Conservation (phyloP, 2,113 vertebrate genomes). For the Leiothrix lutea region DNA sequence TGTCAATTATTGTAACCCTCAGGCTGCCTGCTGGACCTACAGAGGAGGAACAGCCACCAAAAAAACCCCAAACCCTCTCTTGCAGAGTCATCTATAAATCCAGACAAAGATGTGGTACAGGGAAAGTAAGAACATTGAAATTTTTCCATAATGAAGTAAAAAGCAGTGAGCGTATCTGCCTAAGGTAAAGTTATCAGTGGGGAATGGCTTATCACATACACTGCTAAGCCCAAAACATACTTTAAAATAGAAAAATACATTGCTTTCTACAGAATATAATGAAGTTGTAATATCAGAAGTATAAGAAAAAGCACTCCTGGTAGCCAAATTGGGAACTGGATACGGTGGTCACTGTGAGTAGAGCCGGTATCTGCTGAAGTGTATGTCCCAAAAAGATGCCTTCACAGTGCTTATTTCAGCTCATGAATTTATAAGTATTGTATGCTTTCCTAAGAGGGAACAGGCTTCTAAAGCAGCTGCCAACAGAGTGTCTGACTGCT, state of each 20-base stretch:
- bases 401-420: not conserved
- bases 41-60: not conserved
- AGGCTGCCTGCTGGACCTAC: not conserved
- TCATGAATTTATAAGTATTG: not conserved
- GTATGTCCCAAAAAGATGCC: not conserved
- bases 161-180: not conserved
- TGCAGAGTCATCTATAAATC: not conserved
- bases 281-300: not conserved
- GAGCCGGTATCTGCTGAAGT: not conserved
- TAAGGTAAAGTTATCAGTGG: not conserved
- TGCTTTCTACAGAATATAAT: not conserved
- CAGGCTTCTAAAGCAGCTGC: not conserved
- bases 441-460: not conserved
- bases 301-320: not conserved
- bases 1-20: not conserved
- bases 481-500: not conserved
- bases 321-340: not conserved
- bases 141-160: not conserved
- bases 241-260: not conserved
- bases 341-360: not conserved
- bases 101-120: not conserved
- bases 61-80: fast-evolving
- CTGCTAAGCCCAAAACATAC: not conserved
- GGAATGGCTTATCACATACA: not conserved
- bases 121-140: not conserved